A percentile compares a stretch with the other conserved stretches of the same genome.
phyloP scores from a whole-genome alignment of 1,140 invertebrate genomes.

The Coenobita brevimanus region DNA sequence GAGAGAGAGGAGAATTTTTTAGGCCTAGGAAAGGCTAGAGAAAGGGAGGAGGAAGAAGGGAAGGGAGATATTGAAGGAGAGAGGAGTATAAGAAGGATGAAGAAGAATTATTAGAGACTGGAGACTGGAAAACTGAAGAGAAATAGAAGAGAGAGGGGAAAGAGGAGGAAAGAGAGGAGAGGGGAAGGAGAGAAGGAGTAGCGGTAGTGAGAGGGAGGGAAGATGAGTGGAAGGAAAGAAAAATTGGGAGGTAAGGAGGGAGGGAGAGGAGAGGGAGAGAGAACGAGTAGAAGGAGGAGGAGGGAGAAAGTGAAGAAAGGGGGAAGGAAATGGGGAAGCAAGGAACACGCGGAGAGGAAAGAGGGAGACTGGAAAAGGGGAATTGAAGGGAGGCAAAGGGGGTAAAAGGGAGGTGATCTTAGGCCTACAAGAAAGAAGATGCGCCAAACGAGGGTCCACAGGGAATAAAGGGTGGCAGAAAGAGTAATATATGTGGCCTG shows the following conservation, averaged over 20 bases:
- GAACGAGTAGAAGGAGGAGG: neutral
- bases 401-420: neutral
- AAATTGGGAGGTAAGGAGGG: neutral
- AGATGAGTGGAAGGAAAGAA: neutral
- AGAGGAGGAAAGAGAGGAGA: neutral
- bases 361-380: neutral
- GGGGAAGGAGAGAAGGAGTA: neutral
- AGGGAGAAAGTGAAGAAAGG: neutral
- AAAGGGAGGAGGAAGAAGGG: too few relatives aligned
- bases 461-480: too few relatives aligned
- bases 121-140: neutral
- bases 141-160: neutral
- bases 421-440: too few relatives aligned
- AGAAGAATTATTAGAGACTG: too few relatives aligned
- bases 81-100: too few relatives aligned
- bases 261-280: neutral
- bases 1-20: neutral
- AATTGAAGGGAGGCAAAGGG: neutral
- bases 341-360: neutral
- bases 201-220: neutral
- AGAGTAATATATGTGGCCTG: too few relatives aligned
- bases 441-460: too few relatives aligned
- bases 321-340: neutral
- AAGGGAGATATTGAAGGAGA: too few relatives aligned
- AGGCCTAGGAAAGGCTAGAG: too few relatives aligned